Base-by-base conservation (phyloP, 64 coral and sea anemone genomes). In the Stichodactyla helianthus region DNA sequence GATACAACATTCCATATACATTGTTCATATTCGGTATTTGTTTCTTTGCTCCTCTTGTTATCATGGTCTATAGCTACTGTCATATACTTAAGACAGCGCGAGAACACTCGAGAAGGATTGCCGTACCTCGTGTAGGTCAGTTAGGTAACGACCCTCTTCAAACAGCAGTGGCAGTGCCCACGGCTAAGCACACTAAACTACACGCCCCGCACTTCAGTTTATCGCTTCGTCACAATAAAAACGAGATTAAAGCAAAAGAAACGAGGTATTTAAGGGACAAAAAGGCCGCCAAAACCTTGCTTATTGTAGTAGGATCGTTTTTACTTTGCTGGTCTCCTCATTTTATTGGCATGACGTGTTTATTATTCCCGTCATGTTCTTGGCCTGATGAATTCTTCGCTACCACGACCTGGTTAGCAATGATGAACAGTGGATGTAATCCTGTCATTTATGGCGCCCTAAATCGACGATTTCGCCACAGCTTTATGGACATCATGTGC, bases 351-450 rank as follows among this genome's bases (percentile, higher is more conserved):
- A 98, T 98, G 95, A 90, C 87, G 55, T 98, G 95, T 85, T 88
- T 97, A 14, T 53, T 98, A 1, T 94, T 94, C 50, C 71, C 60
- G 10, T 68, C 80, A 4, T 92, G 89, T 53, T 55, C 56, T 6
- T 98, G 93, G 87, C 92, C 95, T 1, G 95, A 98, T 35, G 87
- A 89, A 26, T 94, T 94, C 14, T 92, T 94, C 53, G 92, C 92
- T 5, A 94, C 92, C 6, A 94, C 95, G 20, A 91, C 92, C 9
- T 94, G 90, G 84, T 80, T 98, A 27, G 92, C 92, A 9, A 94
- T 98, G 90, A 91, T 98, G 87, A 98, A 98, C 68, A 98, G 95
- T 35, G 89, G 92, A 2, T 98, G 95, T 35, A 98, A 98, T 51
- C 95, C 95, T 18, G 92, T 98, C 53, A 94, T 98, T 79, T 98